Percentiles rank a stretch among this genome's conserved stretches.
phyloP scores from a whole-genome alignment of 1,140 invertebrate genomes.

The Drosophila arizonae region DNA sequence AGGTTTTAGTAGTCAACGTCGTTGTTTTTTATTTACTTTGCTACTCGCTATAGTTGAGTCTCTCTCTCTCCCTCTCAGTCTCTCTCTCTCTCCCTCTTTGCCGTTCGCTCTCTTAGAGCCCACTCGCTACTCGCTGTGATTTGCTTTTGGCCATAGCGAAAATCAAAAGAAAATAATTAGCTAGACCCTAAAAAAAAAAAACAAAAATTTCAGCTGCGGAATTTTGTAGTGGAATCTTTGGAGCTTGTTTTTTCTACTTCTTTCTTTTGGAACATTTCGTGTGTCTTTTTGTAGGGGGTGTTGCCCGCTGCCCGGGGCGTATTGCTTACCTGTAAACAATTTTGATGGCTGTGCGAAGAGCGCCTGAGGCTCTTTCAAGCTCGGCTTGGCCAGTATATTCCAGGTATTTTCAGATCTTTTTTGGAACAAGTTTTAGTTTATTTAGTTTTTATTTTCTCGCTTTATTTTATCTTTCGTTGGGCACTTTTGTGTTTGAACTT shows the following conservation, averaged over 20 bases:
- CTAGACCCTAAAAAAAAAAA: slow-evolving; percentile 57
- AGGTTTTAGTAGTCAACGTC: slow-evolving; percentile 44
- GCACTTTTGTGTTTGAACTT: slow-evolving; percentile 34
- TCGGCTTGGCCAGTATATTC: slow-evolving; percentile 58
- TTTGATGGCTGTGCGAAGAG: slow-evolving; percentile 48
- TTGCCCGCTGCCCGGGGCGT: slow-evolving; percentile 43
- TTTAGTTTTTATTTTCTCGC: slow-evolving; percentile 34
- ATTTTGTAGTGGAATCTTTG: slow-evolving; percentile 51
- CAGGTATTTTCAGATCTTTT: slow-evolving; percentile 43
- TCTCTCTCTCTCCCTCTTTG: slow-evolving; percentile 15
- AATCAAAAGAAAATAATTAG: slow-evolving; percentile 71
- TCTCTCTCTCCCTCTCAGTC: slow-evolving; percentile 2
- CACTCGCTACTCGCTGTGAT: slow-evolving; percentile 69
- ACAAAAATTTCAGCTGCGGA: slow-evolving; percentile 32
- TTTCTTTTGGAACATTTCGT: slow-evolving; percentile 2
- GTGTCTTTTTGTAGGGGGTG: slow-evolving; percentile 43
- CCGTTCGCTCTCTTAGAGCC: slow-evolving; percentile 15
- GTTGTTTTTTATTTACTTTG: slow-evolving; percentile 56
- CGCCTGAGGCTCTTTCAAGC: slow-evolving; percentile 35
- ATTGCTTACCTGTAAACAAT: slow-evolving; percentile 67
- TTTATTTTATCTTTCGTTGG: slow-evolving; percentile 15
- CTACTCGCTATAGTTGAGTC: slow-evolving; percentile 16
- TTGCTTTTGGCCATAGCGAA: slow-evolving; percentile 71
- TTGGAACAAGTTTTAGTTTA: slow-evolving; percentile 51
- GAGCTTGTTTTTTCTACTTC: slow-evolving; percentile 12